Evolutionary conservation across 2,113 vertebrate genomes (phyloP).

Genomic region (Scolopax mira): DNA sequence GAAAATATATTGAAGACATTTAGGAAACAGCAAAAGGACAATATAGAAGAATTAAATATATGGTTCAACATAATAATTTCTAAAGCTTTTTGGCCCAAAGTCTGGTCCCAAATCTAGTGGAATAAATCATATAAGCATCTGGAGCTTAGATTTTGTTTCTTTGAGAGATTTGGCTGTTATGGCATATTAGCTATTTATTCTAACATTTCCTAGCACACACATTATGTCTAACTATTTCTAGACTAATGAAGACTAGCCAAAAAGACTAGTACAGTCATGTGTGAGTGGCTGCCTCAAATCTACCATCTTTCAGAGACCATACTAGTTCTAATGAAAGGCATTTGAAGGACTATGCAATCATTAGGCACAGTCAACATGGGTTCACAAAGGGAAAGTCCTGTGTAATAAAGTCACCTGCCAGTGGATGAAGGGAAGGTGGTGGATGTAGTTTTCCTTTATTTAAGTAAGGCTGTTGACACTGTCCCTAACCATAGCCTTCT

Average conservation of each 20-base stretch:
- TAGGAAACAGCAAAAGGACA: background rate
- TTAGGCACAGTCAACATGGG: accelerated
- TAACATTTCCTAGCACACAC: background rate
- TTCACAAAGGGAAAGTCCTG: background rate
- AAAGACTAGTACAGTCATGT: accelerated
- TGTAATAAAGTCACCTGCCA: background rate
- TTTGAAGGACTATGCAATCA: background rate
- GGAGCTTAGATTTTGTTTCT: background rate
- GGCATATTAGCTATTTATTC: background rate
- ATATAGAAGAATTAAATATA: background rate
- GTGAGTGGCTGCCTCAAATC: background rate
- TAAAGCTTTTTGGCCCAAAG: background rate
- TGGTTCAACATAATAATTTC: background rate
- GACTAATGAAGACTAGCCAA: background rate
- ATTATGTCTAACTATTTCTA: background rate
- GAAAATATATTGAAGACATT: background rate
- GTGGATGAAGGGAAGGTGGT: background rate
- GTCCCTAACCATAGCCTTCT: background rate
- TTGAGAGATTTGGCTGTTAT: background rate
- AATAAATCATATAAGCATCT: background rate
- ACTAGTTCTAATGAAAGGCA: background rate
- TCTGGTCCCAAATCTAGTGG: background rate
- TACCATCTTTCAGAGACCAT: background rate
- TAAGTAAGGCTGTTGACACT: background rate
- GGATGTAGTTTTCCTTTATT: background rate